phyloP scores from a whole-genome alignment of 1,140 invertebrate genomes.

The Streblospio benedicti region DNA sequence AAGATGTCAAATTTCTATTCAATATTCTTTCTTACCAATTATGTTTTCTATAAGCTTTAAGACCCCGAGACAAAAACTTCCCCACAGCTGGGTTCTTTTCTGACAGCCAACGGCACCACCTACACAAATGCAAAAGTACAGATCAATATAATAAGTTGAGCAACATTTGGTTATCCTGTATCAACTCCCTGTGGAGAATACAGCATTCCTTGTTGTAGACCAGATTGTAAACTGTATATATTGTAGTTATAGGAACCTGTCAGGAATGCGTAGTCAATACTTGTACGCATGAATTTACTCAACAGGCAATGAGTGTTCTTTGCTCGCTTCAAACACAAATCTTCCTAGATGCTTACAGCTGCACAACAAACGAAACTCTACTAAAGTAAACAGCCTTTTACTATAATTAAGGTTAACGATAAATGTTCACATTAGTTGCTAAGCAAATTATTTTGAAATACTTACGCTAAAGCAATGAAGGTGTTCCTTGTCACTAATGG shows the following conservation, averaged over 20 bases:
- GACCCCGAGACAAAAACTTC: constrained; percentile 26
- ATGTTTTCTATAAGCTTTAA: constrained; percentile 29
- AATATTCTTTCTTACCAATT: constrained; percentile 27
- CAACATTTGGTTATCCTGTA: not conserved
- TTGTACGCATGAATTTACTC: not conserved
- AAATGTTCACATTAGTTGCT: not conserved
- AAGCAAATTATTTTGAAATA: not conserved
- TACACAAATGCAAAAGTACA: constrained; percentile 7
- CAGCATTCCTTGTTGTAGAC: not conserved
- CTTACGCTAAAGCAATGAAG: constrained; percentile 28
- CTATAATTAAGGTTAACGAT: not conserved
- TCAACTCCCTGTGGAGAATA: not conserved
- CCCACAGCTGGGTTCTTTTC: constrained; percentile 35
- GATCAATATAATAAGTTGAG: constrained; percentile 5
- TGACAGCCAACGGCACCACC: constrained; percentile 37
- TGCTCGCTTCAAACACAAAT: not conserved
- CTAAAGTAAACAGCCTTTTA: not conserved
- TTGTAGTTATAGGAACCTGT: not conserved
- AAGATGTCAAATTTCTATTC: not conserved
- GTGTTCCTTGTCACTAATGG: constrained; percentile 15
- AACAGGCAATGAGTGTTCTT: not conserved
- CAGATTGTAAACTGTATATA: not conserved
- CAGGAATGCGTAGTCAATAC: not conserved
- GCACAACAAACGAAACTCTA: not conserved
- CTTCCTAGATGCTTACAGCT: not conserved